phyloP scores from a whole-genome alignment of 2,113 vertebrate genomes.

The Carassius auratus region DNA sequence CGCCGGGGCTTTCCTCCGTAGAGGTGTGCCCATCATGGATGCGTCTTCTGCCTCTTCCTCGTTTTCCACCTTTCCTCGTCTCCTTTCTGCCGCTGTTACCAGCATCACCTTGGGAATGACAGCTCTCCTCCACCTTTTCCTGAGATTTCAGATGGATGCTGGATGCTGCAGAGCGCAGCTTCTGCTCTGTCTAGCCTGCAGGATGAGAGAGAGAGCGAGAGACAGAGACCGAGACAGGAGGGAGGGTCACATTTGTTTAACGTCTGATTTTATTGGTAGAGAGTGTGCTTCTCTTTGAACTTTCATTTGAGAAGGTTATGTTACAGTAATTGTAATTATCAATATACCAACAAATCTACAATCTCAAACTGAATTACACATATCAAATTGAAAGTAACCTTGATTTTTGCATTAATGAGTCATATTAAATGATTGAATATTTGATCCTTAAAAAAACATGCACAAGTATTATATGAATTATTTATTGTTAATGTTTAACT shows the following conservation, averaged over 20 bases:
- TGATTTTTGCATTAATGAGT: background rate
- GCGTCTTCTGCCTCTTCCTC: conserved; percentile 33
- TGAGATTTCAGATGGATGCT: conserved; percentile 40
- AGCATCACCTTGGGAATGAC: conserved; percentile 40
- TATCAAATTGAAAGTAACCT: background rate
- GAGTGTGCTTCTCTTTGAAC: conserved; percentile 35
- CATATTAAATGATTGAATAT: background rate
- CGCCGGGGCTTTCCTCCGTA: conserved; percentile 51
- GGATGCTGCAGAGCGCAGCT: conserved; percentile 39
- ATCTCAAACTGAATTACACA: background rate
- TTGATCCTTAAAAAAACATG: background rate
- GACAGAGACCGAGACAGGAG: conserved; percentile 50
- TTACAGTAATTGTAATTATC: background rate
- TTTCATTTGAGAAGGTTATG: background rate
- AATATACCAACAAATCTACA: background rate
- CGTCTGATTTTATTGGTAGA: conserved; percentile 51
- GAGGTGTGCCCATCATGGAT: conserved; percentile 58
- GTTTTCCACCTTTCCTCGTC: background rate
- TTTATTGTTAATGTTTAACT: background rate
- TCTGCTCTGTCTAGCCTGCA: conserved; percentile 50
- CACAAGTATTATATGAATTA: too few species aligned
- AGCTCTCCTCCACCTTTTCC: conserved; percentile 31
- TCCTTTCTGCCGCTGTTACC: conserved; percentile 7
- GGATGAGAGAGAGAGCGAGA: conserved; percentile 42
- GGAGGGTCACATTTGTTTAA: conserved; percentile 50